These are phyloP conservation scores for Lichenostomus cassidix DNA, from an alignment of 2,113 vertebrate genomes.

Conservation along the genomic window DNA sequence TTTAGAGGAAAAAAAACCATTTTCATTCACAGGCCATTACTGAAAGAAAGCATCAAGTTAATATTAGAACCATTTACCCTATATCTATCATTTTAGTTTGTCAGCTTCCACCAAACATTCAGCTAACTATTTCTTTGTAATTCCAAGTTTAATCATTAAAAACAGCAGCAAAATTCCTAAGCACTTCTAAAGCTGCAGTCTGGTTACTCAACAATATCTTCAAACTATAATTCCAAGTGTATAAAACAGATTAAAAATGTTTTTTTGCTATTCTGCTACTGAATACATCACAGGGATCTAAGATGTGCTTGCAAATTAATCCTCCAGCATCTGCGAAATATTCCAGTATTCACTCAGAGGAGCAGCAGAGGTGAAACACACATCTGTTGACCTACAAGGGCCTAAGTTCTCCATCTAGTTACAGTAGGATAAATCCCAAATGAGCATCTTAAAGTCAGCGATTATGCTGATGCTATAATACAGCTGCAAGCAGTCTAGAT, in stretches of 20 bases:
- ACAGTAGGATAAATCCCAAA: slow-evolving; percentile 7
- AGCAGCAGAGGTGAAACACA: slow-evolving; percentile 2
- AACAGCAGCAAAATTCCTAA: not conserved
- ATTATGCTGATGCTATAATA: not conserved
- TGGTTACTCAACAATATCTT: not conserved
- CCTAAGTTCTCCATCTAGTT: not conserved
- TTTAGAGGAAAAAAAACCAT: not conserved
- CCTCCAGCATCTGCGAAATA: not conserved
- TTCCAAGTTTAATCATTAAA: not conserved
- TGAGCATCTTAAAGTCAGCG: not conserved
- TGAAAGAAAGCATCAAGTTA: not conserved
- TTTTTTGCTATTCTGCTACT: not conserved
- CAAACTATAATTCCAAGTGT: not conserved
- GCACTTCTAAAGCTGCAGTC: not conserved
- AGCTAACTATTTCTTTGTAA: not conserved
- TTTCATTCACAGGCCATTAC: not conserved
- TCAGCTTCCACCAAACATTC: not conserved
- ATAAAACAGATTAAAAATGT: not conserved
- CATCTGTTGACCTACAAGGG: slow-evolving; percentile 34
- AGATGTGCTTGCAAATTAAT: not conserved
- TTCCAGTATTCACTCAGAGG: not conserved
- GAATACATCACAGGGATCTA: not conserved
- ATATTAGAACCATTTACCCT: not conserved
- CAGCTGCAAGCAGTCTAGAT: not conserved
- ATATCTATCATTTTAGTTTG: not conserved